Evolutionary conservation across 2,888 invertebrate genomes (phyloP).

Genomic region (Polydrusus cervinus): DNA sequence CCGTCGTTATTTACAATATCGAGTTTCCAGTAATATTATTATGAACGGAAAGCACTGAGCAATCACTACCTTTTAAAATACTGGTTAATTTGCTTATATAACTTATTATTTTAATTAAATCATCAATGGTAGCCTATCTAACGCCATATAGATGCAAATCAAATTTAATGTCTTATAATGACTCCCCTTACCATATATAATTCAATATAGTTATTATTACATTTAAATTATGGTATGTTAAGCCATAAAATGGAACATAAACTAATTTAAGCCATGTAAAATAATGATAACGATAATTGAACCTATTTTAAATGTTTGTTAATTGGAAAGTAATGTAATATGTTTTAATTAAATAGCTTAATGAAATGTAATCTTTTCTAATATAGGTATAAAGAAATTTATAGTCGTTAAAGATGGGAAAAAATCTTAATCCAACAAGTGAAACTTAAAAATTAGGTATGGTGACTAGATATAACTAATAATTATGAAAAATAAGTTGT

Average conservation of each 20-base stretch:
- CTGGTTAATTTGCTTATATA: background rate
- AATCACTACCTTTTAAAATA: background rate
- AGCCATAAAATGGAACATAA: conserved; percentile 3
- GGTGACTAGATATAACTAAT: conserved; percentile 1
- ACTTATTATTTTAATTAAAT: background rate
- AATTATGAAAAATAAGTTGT: background rate
- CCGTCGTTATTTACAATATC: no score
- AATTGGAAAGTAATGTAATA: conserved; percentile 21
- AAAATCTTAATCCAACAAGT: background rate
- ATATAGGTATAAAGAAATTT: background rate
- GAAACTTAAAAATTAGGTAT: no score
- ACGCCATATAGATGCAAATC: background rate
- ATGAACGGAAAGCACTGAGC: background rate
- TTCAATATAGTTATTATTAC: conserved; percentile 16
- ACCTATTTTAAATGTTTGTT: background rate
- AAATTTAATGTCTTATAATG: background rate
- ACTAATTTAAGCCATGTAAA: conserved; percentile 7
- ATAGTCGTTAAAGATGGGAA: background rate
- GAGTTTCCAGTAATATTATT: no score
- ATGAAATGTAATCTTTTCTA: conserved; percentile 6
- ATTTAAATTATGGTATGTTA: conserved; percentile 15
- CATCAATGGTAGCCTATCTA: background rate
- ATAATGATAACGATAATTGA: background rate
- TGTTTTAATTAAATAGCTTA: background rate
- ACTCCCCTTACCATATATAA: conserved; percentile 10